Base-by-base conservation (phyloP, 2,888 invertebrate genomes). In the Mesopsocus fuscifrons region DNA sequence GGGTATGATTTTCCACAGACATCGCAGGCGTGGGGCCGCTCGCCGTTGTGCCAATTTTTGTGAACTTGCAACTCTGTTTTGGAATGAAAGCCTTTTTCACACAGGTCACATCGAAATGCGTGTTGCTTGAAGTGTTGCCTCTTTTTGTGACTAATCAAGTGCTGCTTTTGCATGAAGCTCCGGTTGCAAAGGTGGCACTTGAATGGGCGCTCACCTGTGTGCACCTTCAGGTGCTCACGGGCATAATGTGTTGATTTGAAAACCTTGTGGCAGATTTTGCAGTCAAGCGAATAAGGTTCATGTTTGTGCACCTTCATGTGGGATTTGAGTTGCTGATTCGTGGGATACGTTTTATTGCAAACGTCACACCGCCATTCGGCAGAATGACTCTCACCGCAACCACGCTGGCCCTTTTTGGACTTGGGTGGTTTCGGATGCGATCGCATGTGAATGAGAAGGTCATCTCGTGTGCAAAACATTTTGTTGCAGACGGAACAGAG, bases 1-100 rank as follows among this genome's bases (percentile, higher is more conserved):
- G 58, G 56, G 47, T 61, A 62, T 43, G 54, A 54, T 41, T 59
- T 61, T 2, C 54, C 53, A 32, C 62, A 62, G 2, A 57, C 47
- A 18, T 57, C 56, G 47, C 62, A 62, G 46, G 41, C 41, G 31
- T 45, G 46, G 2, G 48, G 48, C 11, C 42, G 44, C 18, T 34
- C 44, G 2, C 47, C 49, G 3, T 47, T 47, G 16, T 49, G 49
- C 5, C 44, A 42, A 8, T 45, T 47, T 15, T n/a, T 43, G 21
- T 49, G 49, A 16, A 35, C 18, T 35, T 47, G 44, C 2, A 49
- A 42, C 26, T 46, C 46, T 42, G 45, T 35, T 35, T 46, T 47
- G 13, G 47, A 45, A 23, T 44, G 43, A 40, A 41, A 47, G 15
- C 46, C 46, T 31, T 49, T 47, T 21, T 44, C 45, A 34, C 49